Conservation (phyloP, 2,797 vertebrate genomes). For the Poeciliopsis paucimaculata region DNA sequence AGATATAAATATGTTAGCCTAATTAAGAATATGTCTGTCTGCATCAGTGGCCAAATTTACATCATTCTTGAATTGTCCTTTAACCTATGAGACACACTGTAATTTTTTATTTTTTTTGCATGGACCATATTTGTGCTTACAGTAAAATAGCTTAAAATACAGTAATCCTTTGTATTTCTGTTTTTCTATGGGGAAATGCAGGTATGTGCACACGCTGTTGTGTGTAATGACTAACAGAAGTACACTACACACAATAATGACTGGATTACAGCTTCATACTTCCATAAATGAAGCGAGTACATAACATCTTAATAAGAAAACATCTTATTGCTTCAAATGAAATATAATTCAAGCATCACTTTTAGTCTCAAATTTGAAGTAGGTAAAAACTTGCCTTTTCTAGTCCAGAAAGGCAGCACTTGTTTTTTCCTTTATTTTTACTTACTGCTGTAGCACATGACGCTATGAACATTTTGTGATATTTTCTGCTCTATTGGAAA, state of each 20-base stretch:
- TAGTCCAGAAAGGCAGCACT: too few relatives aligned
- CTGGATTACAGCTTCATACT: not conserved
- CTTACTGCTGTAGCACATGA: not conserved
- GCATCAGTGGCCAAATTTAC: too few relatives aligned
- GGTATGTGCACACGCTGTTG: accelerated
- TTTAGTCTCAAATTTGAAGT: too few relatives aligned
- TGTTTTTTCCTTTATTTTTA: not conserved
- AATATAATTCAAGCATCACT: too few relatives aligned
- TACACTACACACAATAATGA: not conserved
- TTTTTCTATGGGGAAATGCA: not conserved
- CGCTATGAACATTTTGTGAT: not conserved
- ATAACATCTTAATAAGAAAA: too few relatives aligned
- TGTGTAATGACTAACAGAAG: not conserved
- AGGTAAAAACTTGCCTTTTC: too few relatives aligned
- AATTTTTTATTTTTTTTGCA: not conserved
- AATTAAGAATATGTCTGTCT: not conserved
- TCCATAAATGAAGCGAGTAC: too few relatives aligned
- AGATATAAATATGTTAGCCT: not conserved
- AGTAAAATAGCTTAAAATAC: not conserved
- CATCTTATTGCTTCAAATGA: too few relatives aligned
- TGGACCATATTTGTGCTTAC: not conserved
- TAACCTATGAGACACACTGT: not conserved
- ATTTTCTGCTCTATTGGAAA: not conserved
- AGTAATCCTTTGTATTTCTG: not conserved
- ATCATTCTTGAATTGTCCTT: too few relatives aligned